Base-by-base conservation (phyloP, 2,797 vertebrate species). In the Acrocephalus scirpaceus region DNA sequence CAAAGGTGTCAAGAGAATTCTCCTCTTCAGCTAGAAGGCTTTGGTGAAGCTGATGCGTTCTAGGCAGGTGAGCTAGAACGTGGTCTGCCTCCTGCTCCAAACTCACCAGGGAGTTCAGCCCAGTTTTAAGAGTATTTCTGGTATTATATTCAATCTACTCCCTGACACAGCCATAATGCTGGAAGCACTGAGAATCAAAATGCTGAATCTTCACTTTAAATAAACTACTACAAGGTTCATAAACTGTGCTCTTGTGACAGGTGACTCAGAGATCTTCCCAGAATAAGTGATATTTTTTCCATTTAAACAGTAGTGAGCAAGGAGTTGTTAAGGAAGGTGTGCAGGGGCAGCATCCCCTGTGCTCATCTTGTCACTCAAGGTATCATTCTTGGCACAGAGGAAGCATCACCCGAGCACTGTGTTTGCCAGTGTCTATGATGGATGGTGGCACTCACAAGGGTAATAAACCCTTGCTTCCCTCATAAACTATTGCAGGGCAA, bases 211-310 rank as follows among this genome's bases (percentile, higher is more conserved):
- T 67, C 64, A 16, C 17, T 5, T 60, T 62, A 79, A 74, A 89
- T 70, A 60, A 95, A 48, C 66, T 90, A 36, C 62, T 42, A 44
- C 66, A 45, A 42, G 44, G 30, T 73, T 92, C 80, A 89, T 61
- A 60, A 90, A 82, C 47, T 56, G 42, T 47, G 48, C 62, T 87
- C 80, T 64, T 81, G 71, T 90, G 90, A 87, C 83, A 88, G 73
- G 53, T 89, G 84, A 94, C 91, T 95, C 93, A 95, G 90, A 95
- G 85, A 62, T 76, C 61, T 84, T 69, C 75, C 76, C 80, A 65
- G 83, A 84, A 36, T 84, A 40, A 42, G 44, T 77, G 26, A 15
- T 9, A 42, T 19, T 57, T 94, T 81, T 54, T 15, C 42, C 48
- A 25, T 76, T 69, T 60, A 40, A 84, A 27, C 32, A 47, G 45